These are phyloP conservation scores for Amiota communis DNA, from an alignment of 2,888 invertebrate genomes.

Conservation along the genomic window DNA sequence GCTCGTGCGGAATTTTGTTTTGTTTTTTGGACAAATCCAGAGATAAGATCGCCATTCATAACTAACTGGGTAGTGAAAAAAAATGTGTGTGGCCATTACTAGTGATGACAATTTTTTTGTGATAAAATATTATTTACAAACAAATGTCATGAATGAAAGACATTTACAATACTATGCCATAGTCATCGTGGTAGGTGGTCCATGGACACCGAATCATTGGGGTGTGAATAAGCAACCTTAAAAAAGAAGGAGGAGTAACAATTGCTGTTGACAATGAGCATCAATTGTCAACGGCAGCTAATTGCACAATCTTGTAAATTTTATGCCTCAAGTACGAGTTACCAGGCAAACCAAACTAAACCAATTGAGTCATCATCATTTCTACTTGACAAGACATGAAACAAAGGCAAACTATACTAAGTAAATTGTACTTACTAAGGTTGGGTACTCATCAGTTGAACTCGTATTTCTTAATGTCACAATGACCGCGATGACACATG, in stretches of 20 bases:
- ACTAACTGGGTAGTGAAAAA: conserved; percentile 5
- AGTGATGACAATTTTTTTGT: conserved; percentile 56
- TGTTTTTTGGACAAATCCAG: conserved; percentile 41
- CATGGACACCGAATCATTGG: conserved; percentile 24
- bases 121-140: conserved; percentile 1
- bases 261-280: conserved; percentile 41
- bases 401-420: neutral
- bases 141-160: neutral
- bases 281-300: conserved; percentile 50
- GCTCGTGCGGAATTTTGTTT: conserved; percentile 46
- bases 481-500: conserved; percentile 10
- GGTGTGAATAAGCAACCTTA: conserved; percentile 11
- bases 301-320: conserved; percentile 58
- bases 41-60: conserved; percentile 13
- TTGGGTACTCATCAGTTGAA: conserved; percentile 21
- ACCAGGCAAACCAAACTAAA: too few relatives aligned
- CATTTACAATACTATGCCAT: conserved; percentile 8
- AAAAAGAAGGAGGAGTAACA: neutral
- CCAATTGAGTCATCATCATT: conserved; percentile 21
- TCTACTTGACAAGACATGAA: neutral
- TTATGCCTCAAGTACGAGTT: conserved; percentile 29
- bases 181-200: conserved; percentile 11
- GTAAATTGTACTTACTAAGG: neutral
- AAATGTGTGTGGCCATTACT: conserved; percentile 59
- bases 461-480: conserved; percentile 21